Conservation (phyloP, 2,113 vertebrate genomes). For the Poeciliopsis prolifica region DNA sequence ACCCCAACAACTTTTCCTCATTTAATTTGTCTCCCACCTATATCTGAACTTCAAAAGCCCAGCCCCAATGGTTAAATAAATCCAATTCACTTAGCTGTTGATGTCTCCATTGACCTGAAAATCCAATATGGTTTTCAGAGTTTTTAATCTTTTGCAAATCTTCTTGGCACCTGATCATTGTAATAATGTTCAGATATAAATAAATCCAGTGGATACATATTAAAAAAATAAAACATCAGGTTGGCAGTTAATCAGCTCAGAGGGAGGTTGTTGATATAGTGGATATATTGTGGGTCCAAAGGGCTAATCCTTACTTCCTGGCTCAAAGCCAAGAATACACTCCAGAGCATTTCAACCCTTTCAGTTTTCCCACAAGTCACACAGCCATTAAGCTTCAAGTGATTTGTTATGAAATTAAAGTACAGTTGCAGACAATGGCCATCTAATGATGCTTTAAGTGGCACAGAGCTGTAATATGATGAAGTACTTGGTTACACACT, state of each 20-base stretch:
- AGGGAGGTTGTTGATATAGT: slow-evolving; percentile 52
- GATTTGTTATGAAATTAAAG: slow-evolving; percentile 53
- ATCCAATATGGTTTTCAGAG: slow-evolving; percentile 35
- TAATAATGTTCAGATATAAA: slow-evolving; percentile 55
- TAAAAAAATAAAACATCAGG: slow-evolving; percentile 53
- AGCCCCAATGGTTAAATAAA: background rate
- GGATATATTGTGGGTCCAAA: slow-evolving; percentile 44
- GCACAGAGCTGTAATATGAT: slow-evolving; percentile 26
- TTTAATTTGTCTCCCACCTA: background rate
- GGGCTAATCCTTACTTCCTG: slow-evolving; percentile 63
- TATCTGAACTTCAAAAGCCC: background rate
- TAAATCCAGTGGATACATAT: slow-evolving; percentile 65
- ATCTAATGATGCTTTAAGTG: slow-evolving; percentile 34
- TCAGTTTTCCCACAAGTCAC: slow-evolving; percentile 23
- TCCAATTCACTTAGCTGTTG: slow-evolving; percentile 18
- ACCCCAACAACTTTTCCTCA: background rate
- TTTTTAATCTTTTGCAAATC: slow-evolving; percentile 61
- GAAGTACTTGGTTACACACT: slow-evolving; percentile 22
- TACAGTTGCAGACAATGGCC: slow-evolving; percentile 37
- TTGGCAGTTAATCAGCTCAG: slow-evolving; percentile 66
- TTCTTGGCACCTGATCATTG: slow-evolving; percentile 38
- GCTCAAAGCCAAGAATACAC: slow-evolving; percentile 62
- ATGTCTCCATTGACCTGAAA: slow-evolving; percentile 52
- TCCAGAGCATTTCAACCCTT: slow-evolving; percentile 50
- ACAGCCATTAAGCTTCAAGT: slow-evolving; percentile 36